Conservation (phyloP, 2,888 invertebrate genomes). For the Hydrotaea cyrtoneurina region DNA sequence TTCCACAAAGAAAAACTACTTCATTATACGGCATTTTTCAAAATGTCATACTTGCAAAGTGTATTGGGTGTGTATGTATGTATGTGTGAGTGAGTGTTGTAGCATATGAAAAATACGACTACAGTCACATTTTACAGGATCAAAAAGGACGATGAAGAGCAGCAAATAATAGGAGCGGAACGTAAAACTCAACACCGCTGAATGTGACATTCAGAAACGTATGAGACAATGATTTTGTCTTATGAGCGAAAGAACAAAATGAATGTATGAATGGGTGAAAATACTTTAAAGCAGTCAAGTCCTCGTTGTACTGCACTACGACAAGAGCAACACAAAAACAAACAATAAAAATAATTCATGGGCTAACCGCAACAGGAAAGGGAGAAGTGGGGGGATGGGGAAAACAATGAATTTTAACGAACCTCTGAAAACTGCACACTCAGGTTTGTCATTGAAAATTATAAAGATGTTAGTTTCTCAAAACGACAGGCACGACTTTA, state of each 20-base stretch:
- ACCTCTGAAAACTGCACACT: conserved; percentile 3
- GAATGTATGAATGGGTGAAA: conserved; percentile 7
- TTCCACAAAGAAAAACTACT: conserved; percentile 3
- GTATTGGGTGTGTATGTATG: not conserved
- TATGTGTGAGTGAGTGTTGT: not conserved
- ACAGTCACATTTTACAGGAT: not conserved
- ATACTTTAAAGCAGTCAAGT: not conserved
- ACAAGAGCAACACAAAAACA: not conserved
- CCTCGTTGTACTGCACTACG: not conserved
- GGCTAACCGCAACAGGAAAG: not conserved
- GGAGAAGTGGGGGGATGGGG: not conserved
- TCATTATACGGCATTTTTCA: conserved; percentile 50
- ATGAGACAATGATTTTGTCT: not conserved
- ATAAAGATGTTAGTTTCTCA: conserved; percentile 1
- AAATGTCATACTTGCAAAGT: conserved; percentile 29
- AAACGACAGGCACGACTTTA: not conserved
- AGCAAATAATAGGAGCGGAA: not conserved
- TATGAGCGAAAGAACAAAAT: conserved; percentile 2
- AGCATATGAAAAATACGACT: not conserved
- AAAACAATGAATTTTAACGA: conserved; percentile 9
- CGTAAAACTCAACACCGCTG: not conserved
- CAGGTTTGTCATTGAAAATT: conserved; percentile 4
- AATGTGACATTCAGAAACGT: conserved; percentile 29
- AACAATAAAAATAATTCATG: conserved; percentile 9
- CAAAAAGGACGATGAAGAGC: not conserved